Evolutionary conservation across 2,113 vertebrate species (phyloP).

Genomic region (Tychaedon coryphoeus): DNA sequence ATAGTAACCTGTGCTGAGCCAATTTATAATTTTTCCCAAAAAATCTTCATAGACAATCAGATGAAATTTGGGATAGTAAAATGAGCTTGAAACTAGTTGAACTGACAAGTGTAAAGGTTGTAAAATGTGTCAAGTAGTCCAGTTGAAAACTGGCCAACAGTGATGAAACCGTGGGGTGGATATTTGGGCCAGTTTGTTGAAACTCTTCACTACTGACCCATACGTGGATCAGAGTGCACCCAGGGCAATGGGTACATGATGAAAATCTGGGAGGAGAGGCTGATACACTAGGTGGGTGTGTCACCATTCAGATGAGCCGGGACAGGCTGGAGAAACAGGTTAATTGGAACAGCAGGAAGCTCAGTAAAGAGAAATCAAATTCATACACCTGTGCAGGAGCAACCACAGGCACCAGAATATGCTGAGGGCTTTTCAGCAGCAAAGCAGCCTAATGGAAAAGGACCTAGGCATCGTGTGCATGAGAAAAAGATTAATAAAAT

Average conservation of each 20-base stretch:
- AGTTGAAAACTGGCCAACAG: not conserved
- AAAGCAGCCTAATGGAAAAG: not conserved
- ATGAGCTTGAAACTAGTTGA: not conserved
- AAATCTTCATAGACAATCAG: not conserved
- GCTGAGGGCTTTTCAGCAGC: rapidly evolving
- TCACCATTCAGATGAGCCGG: not conserved
- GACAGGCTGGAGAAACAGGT: not conserved
- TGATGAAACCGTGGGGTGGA: rapidly evolving
- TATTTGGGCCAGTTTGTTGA: rapidly evolving
- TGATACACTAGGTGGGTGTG: not conserved
- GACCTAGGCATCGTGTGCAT: not conserved
- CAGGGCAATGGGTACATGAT: not conserved
- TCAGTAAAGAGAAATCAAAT: not conserved
- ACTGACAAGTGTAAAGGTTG: not conserved
- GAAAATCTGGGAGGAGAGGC: not conserved
- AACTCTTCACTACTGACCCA: not conserved
- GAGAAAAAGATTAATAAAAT: not conserved
- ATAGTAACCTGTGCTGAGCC: not conserved
- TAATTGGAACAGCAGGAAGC: not conserved
- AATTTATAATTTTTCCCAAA: not conserved
- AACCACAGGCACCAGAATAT: not conserved
- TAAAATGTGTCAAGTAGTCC: not conserved
- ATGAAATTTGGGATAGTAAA: not conserved
- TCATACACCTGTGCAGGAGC: not conserved
- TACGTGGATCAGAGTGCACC: rapidly evolving